Base-by-base conservation (phyloP, 2,113 vertebrate species). In the Hyperoodon ampullatus region DNA sequence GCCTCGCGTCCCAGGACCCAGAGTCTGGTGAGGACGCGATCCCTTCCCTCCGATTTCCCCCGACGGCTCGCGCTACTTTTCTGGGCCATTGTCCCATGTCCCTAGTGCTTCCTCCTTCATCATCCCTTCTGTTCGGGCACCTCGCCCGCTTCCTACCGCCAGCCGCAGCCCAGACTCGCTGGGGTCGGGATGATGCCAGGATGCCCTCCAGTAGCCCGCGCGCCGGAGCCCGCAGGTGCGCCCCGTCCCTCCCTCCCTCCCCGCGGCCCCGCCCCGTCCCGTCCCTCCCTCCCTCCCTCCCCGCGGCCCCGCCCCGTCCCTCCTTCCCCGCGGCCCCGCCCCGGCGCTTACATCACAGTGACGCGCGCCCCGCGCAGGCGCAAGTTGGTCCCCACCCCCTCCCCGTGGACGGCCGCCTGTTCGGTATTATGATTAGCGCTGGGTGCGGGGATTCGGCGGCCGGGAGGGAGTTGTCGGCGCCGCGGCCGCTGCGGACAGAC, bases 401-500 rank as follows among this genome's bases (percentile, higher is more conserved):
- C 93, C 97, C 87, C 87, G 93, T 86, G 74, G 77, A 85, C 90
- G 84, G 78, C 23, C 81, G 92, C 44, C 82, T 65, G 96, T 88
- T 96, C 50, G 89, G 97, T 98, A 97, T 96, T 97, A 97, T 97
- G 97, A 94, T 97, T 96, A 89, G 89, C 93, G n/a, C 96, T 97
- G 95, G 96, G 96, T 97, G 96, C 96, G 96, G 97, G 97, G 96
- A 70, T 78, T 74, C 86, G 86, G 97, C 95, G 93, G 96, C 93
- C 72, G 82, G 93, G 96, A 97, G 95, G 88, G 95, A 97, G 96
- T 84, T 72, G 94, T 96, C 90, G 86, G 96, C 68, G 95, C 96
- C 93, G 83, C 94, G 93, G 96, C 93, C 68, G 97, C 95, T 93
- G 97, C 89, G 74, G 95, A 97, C 92, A 47, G 94, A 90, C 87